Evolutionary conservation across 2,113 vertebrate species (phyloP).

Genomic region (Cepphus grylle): DNA sequence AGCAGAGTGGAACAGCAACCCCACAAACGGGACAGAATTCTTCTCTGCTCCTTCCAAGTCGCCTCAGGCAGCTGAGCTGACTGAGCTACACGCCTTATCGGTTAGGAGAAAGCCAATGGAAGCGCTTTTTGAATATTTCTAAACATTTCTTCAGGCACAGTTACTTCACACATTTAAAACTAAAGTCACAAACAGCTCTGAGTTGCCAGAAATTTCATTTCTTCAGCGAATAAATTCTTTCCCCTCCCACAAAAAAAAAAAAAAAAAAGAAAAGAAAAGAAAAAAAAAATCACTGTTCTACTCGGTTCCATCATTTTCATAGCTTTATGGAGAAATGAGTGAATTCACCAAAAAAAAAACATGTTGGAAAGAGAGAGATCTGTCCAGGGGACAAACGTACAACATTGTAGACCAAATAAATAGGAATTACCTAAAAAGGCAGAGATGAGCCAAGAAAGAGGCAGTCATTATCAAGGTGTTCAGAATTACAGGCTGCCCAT

Average conservation of each 20-base stretch:
- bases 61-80: constrained; percentile 1
- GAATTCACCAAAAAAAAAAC: not conserved
- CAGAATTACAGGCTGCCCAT: not conserved
- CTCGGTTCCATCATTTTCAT: not conserved
- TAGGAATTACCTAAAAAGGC: not conserved
- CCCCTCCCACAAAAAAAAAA: not conserved
- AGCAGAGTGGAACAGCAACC: not conserved
- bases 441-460: not conserved
- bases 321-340: not conserved
- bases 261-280: not conserved
- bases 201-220: constrained; percentile 42
- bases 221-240: constrained; percentile 28
- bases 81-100: not conserved
- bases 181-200: constrained; percentile 33
- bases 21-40: not conserved
- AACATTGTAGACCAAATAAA: not conserved
- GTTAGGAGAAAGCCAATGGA: not conserved
- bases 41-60: not conserved
- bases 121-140: constrained; percentile 6
- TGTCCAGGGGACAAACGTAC: not conserved
- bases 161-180: constrained; percentile 49
- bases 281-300: not conserved
- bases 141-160: constrained; percentile 39
- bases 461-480: not conserved
- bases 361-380: not conserved